Evolutionary conservation across 2,113 vertebrate species (phyloP).

Genomic region (Triplophysa rosa): DNA sequence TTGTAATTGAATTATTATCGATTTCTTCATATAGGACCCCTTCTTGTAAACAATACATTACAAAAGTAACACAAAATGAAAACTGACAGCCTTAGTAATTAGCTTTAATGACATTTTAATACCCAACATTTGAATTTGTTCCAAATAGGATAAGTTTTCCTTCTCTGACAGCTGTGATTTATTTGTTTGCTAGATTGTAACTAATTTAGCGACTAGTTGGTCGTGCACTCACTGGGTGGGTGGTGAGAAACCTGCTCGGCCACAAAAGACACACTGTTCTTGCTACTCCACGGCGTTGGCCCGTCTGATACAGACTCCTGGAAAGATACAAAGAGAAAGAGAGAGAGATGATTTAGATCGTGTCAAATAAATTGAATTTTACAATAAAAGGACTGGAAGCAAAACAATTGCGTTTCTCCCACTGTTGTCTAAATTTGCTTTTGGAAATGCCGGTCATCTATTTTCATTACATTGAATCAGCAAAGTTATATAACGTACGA

Average conservation of each 20-base stretch:
- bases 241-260: constrained; percentile 99
- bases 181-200: no score
- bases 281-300: constrained; percentile 87
- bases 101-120: no score
- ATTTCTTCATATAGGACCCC: no score
- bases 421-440: neutral
- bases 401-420: neutral
- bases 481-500: no score
- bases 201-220: neutral
- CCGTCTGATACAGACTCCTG: constrained; percentile 91
- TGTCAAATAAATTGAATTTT: no score
- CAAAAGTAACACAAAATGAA: no score
- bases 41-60: no score
- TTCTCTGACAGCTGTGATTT: no score
- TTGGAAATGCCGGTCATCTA: neutral
- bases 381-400: neutral
- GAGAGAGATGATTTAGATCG: neutral
- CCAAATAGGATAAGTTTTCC: no score
- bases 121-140: no score
- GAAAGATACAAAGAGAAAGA: neutral
- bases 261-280: constrained; percentile 90
- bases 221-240: constrained; percentile 88
- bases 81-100: no score
- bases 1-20: neutral
- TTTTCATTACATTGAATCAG: no score